Evolutionary conservation across 2,113 vertebrate species (phyloP), one percentile per base, ranked within the genome.

Genomic region (Galeopterus variegatus): DNA sequence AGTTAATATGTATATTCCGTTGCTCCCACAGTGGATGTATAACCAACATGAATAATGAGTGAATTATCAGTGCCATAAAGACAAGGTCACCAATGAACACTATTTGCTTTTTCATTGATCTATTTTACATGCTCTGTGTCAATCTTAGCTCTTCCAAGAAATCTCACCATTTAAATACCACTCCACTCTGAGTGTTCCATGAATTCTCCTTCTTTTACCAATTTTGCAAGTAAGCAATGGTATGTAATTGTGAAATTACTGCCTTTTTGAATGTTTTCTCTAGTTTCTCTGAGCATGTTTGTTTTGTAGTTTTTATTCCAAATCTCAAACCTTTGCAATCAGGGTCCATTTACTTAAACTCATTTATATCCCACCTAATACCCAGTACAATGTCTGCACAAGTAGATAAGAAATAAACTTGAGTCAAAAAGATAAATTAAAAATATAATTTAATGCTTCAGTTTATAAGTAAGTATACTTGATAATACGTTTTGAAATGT

Each of bases 11-110:
- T 80, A 9, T 50, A 84, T 79, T 60, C 52, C 48, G 15, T 89
- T 70, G 26, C 62, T 88, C 72, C 65, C 31, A 41, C 69, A 69
- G 76, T 64, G 91, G 81, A 85, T 36, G 17, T 64, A 87, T 67
- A 76, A 89, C 69, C 50, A 85, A 88, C 67, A 60, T 28, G 50
- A 97, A 88, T 91, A 96, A 96, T 81, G 54, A 96, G 72, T 81
- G 73, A 90, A 91, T 96, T 97, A 92, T 93, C 58, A 62, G 62
- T 76, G 18, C 69, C 56, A 23, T 89, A 94, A 94, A 97, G 45
- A 91, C 77, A 96, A 97, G 89, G 79, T 93, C 45, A 2, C 73
- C 95, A 65, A 48, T 65, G 69, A 93, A 45, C 65, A 82, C 33
- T 65, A 26, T 92, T 85, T 94, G 82, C 58, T 95, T 96, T 92